Evolutionary conservation across 2,113 vertebrate species (phyloP), one percentile per base, ranked within the genome.

Genomic region (Actenoides lindsayi): DNA sequence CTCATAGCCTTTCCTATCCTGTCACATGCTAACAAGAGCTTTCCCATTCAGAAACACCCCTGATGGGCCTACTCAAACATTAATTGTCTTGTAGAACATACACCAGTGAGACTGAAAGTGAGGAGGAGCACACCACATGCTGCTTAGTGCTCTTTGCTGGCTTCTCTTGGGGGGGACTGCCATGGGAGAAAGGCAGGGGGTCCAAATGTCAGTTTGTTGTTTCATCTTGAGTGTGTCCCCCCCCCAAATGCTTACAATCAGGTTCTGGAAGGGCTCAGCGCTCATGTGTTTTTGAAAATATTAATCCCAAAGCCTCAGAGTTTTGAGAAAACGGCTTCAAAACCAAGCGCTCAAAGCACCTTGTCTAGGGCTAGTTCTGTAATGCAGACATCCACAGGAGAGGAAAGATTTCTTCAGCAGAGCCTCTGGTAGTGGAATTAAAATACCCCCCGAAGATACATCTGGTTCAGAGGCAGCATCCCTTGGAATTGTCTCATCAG

Each of bases 381-480:
- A 64, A 30, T 37, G 56, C 76, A 81, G 64, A 14, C 71, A 71
- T 68, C 33, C 62, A 35, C 24, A 39, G 63, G 73, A 82, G 56
- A 68, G 24, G 39, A 68, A 15, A 23, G 27, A 68, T 94, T 95
- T 93, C 64, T 93, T 78, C 37, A 77, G 60, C 88, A 88, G 50
- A 90, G 37, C 21, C 21, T 83, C 73, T 89, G 39, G 35, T 89
- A 89, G 60, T 78, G 69, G 35, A 68, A 75, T 96, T 92, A 82
- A 94, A 83, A 89, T 93, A 81, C 7, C 44, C 30, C 30, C 39
- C 74, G 57, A 92, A 94, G 62, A 82, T 79, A 44, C 33, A 51
- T 94, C 77, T 95, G 56, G 33, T 79, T 95, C 86, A 68, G 42
- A 92, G 69, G 33, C 92, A 92, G 56, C 73, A 82, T 84, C 81